phyloP scores from a whole-genome alignment of 2,888 invertebrate genomes.

The Nomada ferruginata region DNA sequence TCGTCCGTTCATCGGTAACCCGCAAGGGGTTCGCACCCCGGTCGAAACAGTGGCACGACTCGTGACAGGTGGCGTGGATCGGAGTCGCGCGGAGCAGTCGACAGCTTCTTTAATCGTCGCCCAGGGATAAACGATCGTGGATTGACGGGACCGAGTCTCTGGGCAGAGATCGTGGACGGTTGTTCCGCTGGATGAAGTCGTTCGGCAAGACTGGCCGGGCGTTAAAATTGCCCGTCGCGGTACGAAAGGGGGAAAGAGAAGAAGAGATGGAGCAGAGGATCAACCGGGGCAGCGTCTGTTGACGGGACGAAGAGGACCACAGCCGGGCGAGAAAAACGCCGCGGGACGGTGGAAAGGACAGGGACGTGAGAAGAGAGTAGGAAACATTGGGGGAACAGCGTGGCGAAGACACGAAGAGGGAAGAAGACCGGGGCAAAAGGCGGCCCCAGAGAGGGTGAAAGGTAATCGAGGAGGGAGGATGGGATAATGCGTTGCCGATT shows the following conservation, averaged over 20 bases:
- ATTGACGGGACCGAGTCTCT: conserved; percentile 35
- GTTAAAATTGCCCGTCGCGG: conserved; percentile 72
- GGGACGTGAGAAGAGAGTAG: background rate
- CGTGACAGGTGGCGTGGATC: background rate
- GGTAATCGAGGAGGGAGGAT: conserved; percentile 49
- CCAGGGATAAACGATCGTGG: conserved; percentile 37
- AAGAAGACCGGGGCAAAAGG: background rate
- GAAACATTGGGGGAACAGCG: conserved; percentile 5
- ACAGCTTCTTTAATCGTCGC: conserved; percentile 34
- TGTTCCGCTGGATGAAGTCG: conserved; percentile 73
- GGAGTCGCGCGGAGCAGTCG: conserved; percentile 1
- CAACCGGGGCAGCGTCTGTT: conserved; percentile 18
- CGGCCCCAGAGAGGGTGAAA: conserved; percentile 2
- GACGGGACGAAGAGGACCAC: conserved; percentile 37
- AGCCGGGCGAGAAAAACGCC: conserved; percentile 49
- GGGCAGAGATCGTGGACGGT: conserved; percentile 54
- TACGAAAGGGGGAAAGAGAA: conserved; percentile 43
- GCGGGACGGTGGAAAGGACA: conserved; percentile 5
- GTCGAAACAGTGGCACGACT: conserved; percentile 11
- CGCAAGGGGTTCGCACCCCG: background rate
- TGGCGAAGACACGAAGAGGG: background rate
- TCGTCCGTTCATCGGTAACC: background rate
- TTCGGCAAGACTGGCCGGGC: conserved; percentile 69
- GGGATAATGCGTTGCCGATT: conserved; percentile 75
- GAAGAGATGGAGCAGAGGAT: conserved; percentile 31